Conservation (phyloP, 2,888 invertebrate genomes). For the Microctonus aethiopoides region DNA sequence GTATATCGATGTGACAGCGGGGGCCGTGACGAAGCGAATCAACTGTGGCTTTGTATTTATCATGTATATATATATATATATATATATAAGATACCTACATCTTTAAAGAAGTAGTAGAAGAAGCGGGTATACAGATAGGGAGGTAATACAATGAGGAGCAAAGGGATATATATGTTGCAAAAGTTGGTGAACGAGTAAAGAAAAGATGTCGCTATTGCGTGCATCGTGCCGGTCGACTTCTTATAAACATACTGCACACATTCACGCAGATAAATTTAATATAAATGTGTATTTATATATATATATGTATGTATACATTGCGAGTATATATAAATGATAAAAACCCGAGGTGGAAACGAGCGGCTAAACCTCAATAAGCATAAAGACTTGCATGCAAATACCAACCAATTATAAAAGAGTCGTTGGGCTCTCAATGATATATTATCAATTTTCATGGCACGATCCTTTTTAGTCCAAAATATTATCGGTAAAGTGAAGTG, state of each 20-base stretch:
- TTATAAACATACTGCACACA: background rate
- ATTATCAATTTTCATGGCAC: constrained; percentile 33
- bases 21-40: constrained; percentile 34
- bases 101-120: constrained; percentile 13
- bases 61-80: too few species aligned
- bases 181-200: constrained; percentile 16
- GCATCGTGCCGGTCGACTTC: constrained; percentile 28
- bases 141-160: background rate
- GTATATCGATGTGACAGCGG: constrained; percentile 35
- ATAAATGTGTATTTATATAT: too few species aligned
- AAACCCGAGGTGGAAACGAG: constrained; percentile 28
- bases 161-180: background rate
- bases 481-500: constrained; percentile 17
- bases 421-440: constrained; percentile 26
- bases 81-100: background rate
- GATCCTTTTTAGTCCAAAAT: constrained; percentile 26
- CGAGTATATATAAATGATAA: constrained; percentile 33
- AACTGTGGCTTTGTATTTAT: background rate
- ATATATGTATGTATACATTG: background rate
- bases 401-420: constrained; percentile 34
- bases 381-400: constrained; percentile 36
- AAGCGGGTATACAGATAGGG: background rate
- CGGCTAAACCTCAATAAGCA: constrained; percentile 37
- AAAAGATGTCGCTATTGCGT: constrained; percentile 35
- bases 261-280: too few species aligned